A percentile compares a stretch with the other conserved stretches of the same genome.
Conservation (phyloP, 2,113 vertebrate species). For the Saccopteryx bilineata region DNA sequence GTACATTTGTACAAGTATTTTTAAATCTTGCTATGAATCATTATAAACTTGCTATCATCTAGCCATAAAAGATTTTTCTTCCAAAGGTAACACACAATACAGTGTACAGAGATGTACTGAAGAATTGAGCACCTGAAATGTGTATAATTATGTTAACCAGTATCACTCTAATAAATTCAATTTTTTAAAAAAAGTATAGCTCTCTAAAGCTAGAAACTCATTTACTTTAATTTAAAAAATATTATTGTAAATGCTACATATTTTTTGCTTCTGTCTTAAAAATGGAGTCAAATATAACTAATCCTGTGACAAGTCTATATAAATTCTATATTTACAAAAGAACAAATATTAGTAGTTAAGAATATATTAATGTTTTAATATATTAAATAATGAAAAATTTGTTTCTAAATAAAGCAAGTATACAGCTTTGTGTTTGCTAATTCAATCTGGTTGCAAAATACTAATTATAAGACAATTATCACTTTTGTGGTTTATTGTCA, state of each 20-base stretch:
- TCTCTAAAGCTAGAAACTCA: neutral
- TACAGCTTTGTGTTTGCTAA: neutral
- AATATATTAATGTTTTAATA: constrained; percentile 20
- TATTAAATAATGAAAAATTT: neutral
- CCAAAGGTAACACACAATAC: neutral
- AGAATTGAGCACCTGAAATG: no score
- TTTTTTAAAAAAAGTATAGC: neutral
- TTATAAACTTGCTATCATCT: neutral
- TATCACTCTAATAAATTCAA: no score
- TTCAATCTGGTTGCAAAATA: constrained; percentile 37
- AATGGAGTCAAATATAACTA: constrained; percentile 21
- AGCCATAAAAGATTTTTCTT: neutral
- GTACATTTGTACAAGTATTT: neutral
- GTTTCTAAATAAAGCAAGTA: neutral
- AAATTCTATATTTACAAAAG: neutral
- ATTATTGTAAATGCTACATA: neutral
- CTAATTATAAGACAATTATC: neutral
- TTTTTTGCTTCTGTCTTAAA: constrained; percentile 6
- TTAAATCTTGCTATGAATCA: neutral
- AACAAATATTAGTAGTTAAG: neutral
- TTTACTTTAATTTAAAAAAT: neutral
- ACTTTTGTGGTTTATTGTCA: neutral
- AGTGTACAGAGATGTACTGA: no score
- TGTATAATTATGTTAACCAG: no score
- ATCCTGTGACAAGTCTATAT: neutral